Percentiles rank a stretch among this genome's conserved stretches.
Evolutionary conservation across 2,888 invertebrate genomes (phyloP).

Genomic region (Tenodera sinensis): DNA sequence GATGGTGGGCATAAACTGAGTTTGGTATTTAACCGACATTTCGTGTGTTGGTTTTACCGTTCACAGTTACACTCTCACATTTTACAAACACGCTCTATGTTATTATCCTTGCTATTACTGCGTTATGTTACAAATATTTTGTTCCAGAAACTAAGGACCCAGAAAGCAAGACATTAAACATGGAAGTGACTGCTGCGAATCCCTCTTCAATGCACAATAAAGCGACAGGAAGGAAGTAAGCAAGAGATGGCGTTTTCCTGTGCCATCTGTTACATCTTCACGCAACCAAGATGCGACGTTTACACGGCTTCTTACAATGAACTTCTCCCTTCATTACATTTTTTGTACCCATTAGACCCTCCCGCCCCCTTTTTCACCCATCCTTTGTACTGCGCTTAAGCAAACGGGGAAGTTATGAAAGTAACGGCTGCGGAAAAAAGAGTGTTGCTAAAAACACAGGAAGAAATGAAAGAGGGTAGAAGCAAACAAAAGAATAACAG

Average conservation of each 20-base stretch:
- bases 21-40: no score
- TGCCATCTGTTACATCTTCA: neutral
- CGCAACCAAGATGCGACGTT: neutral
- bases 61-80: no score
- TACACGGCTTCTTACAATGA: neutral
- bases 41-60: no score
- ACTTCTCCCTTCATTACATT: neutral
- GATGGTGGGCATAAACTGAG: no score
- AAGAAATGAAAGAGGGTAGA: neutral
- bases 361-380: neutral
- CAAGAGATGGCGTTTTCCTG: neutral
- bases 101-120: no score
- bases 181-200: neutral
- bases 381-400: neutral
- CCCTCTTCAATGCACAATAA: neutral
- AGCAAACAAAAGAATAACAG: neutral
- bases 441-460: neutral
- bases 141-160: no score
- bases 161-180: no score
- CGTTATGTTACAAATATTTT: no score
- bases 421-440: neutral
- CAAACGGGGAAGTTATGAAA: neutral
- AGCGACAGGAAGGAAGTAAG: neutral
- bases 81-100: no score
- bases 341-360: neutral